Evolutionary conservation across 2,888 invertebrate genomes (phyloP).

Genomic region (Eilema depressum): DNA sequence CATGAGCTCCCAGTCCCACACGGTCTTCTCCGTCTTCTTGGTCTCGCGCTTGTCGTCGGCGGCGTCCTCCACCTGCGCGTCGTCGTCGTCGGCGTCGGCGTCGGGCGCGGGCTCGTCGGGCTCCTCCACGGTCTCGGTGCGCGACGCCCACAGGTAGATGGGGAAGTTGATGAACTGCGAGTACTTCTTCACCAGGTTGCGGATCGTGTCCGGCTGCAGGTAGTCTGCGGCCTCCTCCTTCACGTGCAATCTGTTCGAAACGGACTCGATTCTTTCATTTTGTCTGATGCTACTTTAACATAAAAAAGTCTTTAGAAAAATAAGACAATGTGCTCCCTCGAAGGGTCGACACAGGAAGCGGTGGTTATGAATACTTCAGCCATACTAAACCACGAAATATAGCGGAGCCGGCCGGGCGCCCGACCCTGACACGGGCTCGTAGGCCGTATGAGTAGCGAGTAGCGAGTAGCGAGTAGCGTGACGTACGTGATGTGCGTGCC

Average conservation of each 20-base stretch:
- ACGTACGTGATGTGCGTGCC: conserved; percentile 94
- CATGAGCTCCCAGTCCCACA: conserved; percentile 99
- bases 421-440: too few species aligned
- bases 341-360: too few species aligned
- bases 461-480: too few species aligned
- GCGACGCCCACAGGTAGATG: conserved; percentile 96
- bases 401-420: too few species aligned
- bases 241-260: conserved; percentile 90
- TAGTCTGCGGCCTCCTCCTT: conserved; percentile 99
- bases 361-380: too few species aligned
- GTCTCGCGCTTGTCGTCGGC: conserved; percentile 88
- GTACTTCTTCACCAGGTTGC: conserved; percentile 97
- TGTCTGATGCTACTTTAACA: too few species aligned
- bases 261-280: not conserved
- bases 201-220: conserved; percentile 96
- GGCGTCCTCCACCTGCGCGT: conserved; percentile 90
- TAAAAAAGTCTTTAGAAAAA: too few species aligned
- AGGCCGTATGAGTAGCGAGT: too few species aligned
- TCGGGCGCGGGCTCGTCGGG: conserved; percentile 34
- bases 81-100: conserved; percentile 61
- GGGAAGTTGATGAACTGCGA: conserved; percentile 99
- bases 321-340: too few species aligned
- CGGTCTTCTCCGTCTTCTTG: conserved; percentile 97
- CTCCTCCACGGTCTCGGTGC: conserved; percentile 62
- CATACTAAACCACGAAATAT: too few species aligned